Conservation (phyloP, 2,888 invertebrate species). For the Apotomis betuletana region DNA sequence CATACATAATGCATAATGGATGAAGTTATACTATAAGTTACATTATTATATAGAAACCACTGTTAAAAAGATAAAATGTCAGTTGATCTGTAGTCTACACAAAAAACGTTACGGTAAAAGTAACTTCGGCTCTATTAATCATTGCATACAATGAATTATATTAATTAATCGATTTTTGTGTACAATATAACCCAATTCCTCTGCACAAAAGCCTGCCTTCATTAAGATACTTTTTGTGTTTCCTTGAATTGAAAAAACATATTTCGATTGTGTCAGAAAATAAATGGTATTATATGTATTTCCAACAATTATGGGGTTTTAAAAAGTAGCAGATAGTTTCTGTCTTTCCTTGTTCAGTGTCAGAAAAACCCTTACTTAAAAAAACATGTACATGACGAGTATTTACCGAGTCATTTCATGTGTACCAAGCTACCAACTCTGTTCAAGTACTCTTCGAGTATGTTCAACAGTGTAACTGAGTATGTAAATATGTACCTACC, state of each 20-base stretch:
- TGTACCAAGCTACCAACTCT: neutral
- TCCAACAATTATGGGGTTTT: too few relatives aligned
- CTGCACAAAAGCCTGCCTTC: neutral
- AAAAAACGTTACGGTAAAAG: constrained; percentile 3
- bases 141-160: constrained; percentile 1
- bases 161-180: constrained; percentile 7
- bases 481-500: constrained; percentile 17
- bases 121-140: constrained; percentile 10
- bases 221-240: neutral
- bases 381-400: neutral
- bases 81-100: neutral
- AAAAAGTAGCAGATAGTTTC: too few relatives aligned
- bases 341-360: too few relatives aligned
- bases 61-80: too few relatives aligned
- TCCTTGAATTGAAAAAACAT: neutral
- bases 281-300: too few relatives aligned
- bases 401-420: constrained; percentile 6
- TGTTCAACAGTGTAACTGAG: constrained; percentile 19
- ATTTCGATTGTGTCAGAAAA: too few relatives aligned
- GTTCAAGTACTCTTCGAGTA: neutral
- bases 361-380: too few relatives aligned
- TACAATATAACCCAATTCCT: neutral
- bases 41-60: too few relatives aligned
- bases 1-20: too few relatives aligned
- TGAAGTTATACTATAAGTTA: too few relatives aligned